Conservation (phyloP, 2,888 invertebrate genomes). For the Phaonia tiefii region DNA sequence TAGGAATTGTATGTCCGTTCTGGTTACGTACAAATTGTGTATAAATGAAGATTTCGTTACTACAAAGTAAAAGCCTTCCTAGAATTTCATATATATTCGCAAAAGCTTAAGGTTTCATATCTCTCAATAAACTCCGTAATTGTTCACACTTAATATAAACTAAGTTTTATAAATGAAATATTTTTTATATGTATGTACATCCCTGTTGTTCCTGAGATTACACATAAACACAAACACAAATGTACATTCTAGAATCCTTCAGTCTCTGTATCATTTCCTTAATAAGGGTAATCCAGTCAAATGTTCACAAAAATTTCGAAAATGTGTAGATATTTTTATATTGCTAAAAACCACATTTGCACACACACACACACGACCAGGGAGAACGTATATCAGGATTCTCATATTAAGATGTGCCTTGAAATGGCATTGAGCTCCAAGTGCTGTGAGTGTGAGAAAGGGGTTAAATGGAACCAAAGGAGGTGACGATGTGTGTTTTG, state of each 20-base stretch:
- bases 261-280: background rate
- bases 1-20: no score
- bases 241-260: background rate
- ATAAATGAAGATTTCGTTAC: no score
- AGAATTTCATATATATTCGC: no score
- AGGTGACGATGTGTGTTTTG: slow-evolving; percentile 18
- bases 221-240: background rate
- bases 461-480: background rate
- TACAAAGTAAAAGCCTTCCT: no score
- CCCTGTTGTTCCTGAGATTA: background rate
- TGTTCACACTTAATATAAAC: background rate
- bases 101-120: no score
- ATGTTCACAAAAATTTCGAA: slow-evolving; percentile 23
- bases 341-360: slow-evolving; percentile 14
- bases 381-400: background rate
- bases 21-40: no score
- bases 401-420: slow-evolving; percentile 15
- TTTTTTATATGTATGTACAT: slow-evolving; percentile 29
- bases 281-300: slow-evolving; percentile 21
- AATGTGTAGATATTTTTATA: slow-evolving; percentile 27
- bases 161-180: slow-evolving; percentile 36
- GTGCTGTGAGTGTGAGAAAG: background rate
- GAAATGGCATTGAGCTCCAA: background rate
- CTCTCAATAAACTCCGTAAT: slow-evolving; percentile 7
- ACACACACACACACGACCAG: background rate